Conservation (phyloP, 2,113 vertebrate species). For the Plotosus lineatus region DNA sequence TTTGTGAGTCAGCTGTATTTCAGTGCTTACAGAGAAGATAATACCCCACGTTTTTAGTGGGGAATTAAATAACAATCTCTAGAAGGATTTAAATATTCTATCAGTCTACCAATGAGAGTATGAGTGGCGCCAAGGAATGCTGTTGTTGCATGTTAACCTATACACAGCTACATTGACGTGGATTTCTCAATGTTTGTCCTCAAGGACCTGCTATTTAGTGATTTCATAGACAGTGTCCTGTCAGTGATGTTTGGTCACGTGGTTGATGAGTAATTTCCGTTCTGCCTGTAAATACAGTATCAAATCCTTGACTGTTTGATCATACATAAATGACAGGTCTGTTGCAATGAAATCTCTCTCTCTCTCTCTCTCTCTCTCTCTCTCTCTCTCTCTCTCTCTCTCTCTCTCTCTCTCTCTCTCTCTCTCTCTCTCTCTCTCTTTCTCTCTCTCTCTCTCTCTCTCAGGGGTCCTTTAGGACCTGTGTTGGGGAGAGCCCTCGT, state of each 20-base stretch:
- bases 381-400: no score
- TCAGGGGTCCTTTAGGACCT: constrained; percentile 53
- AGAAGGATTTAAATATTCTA: constrained; percentile 59
- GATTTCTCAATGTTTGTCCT: constrained; percentile 72
- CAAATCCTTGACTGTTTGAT: constrained; percentile 45
- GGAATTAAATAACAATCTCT: constrained; percentile 56
- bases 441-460: constrained; percentile 29
- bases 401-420: no score
- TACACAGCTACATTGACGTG: constrained; percentile 70
- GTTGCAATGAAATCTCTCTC: constrained; percentile 41
- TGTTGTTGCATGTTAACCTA: constrained; percentile 77
- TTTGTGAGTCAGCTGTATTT: constrained; percentile 62
- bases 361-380: background rate
- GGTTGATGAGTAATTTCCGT: constrained; percentile 30
- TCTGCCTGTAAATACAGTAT: constrained; percentile 38
- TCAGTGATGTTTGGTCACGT: constrained; percentile 47
- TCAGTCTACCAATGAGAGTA: constrained; percentile 66
- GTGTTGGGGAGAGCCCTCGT: constrained; percentile 47
- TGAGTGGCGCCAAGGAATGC: constrained; percentile 70
- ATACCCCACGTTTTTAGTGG: constrained; percentile 60
- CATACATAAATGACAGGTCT: constrained; percentile 42
- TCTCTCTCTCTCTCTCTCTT: no score
- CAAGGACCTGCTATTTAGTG: constrained; percentile 68
- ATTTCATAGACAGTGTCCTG: constrained; percentile 54
- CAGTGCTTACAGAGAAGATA: constrained; percentile 51